Evolutionary conservation across 2,888 invertebrate genomes (phyloP).

Genomic region (Stomorhina lunata): DNA sequence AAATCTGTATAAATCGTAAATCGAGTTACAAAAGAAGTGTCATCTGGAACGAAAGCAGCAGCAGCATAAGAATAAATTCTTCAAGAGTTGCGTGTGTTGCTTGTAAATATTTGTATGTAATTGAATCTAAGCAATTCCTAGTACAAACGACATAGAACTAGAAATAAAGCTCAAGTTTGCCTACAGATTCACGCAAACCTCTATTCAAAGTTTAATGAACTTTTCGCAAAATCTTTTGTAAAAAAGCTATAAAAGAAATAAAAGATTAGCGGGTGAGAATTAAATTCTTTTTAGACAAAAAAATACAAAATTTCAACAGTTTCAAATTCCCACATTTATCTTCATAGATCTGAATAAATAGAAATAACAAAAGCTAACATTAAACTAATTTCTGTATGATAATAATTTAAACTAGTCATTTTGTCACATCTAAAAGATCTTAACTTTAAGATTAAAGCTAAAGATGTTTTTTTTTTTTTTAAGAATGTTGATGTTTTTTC

Average conservation of each 20-base stretch:
- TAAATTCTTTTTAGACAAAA: neutral
- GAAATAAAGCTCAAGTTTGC: neutral
- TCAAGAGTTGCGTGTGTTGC: slow-evolving; percentile 62
- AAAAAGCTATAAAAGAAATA: neutral
- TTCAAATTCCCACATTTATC: slow-evolving; percentile 47
- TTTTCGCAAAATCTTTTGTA: neutral
- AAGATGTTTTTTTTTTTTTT: neutral
- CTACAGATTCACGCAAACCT: neutral
- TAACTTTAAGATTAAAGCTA: neutral
- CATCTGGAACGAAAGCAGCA: too few relatives aligned
- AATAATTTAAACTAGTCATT: neutral
- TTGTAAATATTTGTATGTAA: slow-evolving; percentile 62
- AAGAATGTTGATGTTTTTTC: neutral
- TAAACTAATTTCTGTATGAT: slow-evolving; percentile 23
- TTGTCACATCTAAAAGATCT: slow-evolving; percentile 9
- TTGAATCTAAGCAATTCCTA: slow-evolving; percentile 39
- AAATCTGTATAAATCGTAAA: neutral
- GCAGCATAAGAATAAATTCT: slow-evolving; percentile 25
- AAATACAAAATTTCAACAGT: too few relatives aligned
- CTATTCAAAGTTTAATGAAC: slow-evolving; percentile 54
- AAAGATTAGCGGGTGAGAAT: slow-evolving; percentile 44
- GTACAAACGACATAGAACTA: slow-evolving; percentile 7
- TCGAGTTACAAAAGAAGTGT: slow-evolving; percentile 51
- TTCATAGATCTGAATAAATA: slow-evolving; percentile 3
- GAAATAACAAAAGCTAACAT: slow-evolving; percentile 34